A percentile compares a stretch with the other conserved stretches of the same genome.
phyloP scores from a whole-genome alignment of 2,797 vertebrate genomes.

The Anas georgica region DNA sequence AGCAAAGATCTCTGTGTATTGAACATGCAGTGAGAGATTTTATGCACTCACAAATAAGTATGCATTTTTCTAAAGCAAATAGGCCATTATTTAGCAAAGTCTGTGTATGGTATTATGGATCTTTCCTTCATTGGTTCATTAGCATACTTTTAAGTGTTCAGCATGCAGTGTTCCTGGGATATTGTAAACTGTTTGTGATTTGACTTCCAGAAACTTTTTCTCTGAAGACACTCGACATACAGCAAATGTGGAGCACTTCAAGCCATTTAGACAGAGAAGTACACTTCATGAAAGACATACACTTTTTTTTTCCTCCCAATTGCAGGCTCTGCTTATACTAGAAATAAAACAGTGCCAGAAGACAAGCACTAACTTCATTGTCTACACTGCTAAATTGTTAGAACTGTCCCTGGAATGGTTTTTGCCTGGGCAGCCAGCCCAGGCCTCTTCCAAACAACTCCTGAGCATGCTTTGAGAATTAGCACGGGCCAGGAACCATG shows the following conservation, averaged over 20 bases:
- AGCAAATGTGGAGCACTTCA: neutral
- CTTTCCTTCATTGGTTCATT: neutral
- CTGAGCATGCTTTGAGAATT: slow-evolving; percentile 47
- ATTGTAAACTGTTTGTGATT: neutral
- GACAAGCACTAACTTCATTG: slow-evolving; percentile 24
- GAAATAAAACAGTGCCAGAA: neutral
- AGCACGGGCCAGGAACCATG: slow-evolving; percentile 48
- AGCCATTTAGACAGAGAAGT: neutral
- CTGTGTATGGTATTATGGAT: neutral
- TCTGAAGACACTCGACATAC: neutral
- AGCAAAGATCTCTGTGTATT: neutral
- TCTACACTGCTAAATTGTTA: slow-evolving; percentile 22
- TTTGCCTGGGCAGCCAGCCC: slow-evolving; percentile 17
- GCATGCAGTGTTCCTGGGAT: neutral
- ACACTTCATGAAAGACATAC: neutral
- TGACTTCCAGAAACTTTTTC: neutral
- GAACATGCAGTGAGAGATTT: neutral
- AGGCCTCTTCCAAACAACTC: slow-evolving; percentile 36
- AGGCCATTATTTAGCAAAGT: neutral
- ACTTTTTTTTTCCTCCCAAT: neutral
- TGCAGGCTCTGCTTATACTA: neutral
- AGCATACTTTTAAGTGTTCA: neutral
- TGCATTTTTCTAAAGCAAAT: neutral
- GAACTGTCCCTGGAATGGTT: slow-evolving; percentile 26
- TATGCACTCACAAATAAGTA: neutral